Conservation (phyloP, 2,888 invertebrate genomes). For the Steinernema carpocapsae region DNA sequence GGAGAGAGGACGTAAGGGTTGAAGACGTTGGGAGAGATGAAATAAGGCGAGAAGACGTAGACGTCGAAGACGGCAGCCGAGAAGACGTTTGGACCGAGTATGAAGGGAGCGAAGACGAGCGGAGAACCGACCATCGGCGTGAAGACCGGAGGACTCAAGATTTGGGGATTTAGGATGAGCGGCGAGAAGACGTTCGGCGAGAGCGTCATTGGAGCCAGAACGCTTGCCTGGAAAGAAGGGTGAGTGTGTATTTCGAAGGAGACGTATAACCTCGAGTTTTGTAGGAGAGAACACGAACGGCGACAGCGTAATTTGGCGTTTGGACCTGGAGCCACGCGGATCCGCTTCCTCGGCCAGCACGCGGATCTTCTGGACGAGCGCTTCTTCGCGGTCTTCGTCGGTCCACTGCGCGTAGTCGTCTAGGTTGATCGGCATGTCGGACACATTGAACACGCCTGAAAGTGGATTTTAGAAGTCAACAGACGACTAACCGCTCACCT, state of each 20-base stretch:
- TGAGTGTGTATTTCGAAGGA: too few relatives aligned
- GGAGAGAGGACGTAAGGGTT: slow-evolving; percentile 36
- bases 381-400: slow-evolving; percentile 47
- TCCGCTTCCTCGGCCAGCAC: slow-evolving; percentile 36
- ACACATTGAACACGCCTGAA: slow-evolving; percentile 27
- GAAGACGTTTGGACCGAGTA: slow-evolving; percentile 55
- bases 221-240: slow-evolving; percentile 44
- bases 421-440: slow-evolving; percentile 47
- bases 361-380: slow-evolving; percentile 42
- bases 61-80: slow-evolving; percentile 59
- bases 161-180: slow-evolving; percentile 48
- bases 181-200: slow-evolving; percentile 60
- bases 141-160: slow-evolving; percentile 53
- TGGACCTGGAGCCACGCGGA: slow-evolving; percentile 1
- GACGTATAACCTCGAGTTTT: slow-evolving; percentile 30
- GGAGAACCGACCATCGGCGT: slow-evolving; percentile 55
- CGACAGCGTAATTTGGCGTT: slow-evolving; percentile 38
- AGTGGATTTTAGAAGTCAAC: not conserved
- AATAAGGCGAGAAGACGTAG: slow-evolving; percentile 57
- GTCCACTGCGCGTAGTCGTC: slow-evolving; percentile 48
- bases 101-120: slow-evolving; percentile 48
- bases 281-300: slow-evolving; percentile 42
- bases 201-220: slow-evolving; percentile 54
- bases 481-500: slow-evolving; percentile 41
- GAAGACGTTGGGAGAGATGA: slow-evolving; percentile 45